Percentiles rank a stretch among this genome's conserved stretches.
Conservation (phyloP, 2,113 vertebrate species). For the Lontra canadensis region DNA sequence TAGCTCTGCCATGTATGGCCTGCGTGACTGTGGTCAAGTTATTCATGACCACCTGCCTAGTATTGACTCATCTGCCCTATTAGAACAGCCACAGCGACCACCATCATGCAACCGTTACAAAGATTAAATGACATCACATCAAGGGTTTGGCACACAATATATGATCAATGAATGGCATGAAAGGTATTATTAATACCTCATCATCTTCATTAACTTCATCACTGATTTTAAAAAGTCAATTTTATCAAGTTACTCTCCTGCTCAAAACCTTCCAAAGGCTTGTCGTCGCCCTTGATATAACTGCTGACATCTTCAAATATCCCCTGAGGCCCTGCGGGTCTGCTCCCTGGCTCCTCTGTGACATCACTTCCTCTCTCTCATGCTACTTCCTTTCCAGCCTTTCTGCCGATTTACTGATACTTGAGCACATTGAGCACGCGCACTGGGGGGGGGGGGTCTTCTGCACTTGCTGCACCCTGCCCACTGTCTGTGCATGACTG, state of each 20-base stretch:
- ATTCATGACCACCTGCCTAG: neutral
- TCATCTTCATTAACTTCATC: neutral
- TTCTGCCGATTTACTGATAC: neutral
- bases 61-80: neutral
- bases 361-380: neutral
- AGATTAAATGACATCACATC: neutral
- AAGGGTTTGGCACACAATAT: neutral
- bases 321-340: neutral
- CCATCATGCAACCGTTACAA: neutral
- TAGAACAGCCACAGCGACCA: neutral
- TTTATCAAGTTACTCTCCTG: neutral
- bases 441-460: neutral
- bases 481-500: neutral
- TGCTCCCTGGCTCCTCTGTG: neutral
- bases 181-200: neutral
- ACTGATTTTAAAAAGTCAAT: neutral
- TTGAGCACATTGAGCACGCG: too few relatives aligned
- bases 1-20: neutral
- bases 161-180: neutral
- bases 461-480: rapidly evolving
- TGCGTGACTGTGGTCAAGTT: neutral
- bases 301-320: neutral
- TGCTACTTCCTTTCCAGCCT: neutral
- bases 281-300: neutral
- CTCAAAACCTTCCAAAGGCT: neutral